Evolutionary conservation across 2,113 vertebrate genomes (phyloP).

Genomic region (Clarias batrachus): DNA sequence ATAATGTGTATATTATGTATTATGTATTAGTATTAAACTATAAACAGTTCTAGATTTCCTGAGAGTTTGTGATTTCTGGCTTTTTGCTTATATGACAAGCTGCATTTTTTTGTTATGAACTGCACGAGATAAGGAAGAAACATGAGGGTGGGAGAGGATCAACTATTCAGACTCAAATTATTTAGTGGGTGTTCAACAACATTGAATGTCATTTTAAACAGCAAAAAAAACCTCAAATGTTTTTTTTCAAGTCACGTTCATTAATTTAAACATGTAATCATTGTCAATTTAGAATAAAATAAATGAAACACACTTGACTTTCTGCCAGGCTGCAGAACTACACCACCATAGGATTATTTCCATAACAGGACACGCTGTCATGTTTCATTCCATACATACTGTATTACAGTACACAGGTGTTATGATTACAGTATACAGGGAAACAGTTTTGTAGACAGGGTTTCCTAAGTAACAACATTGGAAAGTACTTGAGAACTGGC

Average conservation of each 20-base stretch:
- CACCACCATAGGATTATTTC: neutral
- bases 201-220: neutral
- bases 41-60: neutral
- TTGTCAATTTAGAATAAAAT: neutral
- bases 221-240: neutral
- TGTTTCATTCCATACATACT: neutral
- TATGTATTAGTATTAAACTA: neutral
- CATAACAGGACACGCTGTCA: neutral
- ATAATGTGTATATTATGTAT: neutral
- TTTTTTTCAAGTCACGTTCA: neutral
- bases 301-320: neutral
- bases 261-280: neutral
- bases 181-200: neutral
- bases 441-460: neutral
- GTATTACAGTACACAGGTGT: neutral
- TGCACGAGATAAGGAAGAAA: neutral
- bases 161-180: neutral
- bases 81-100: neutral
- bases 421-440: conserved; percentile 6
- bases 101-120: neutral
- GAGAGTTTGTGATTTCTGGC: neutral
- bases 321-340: neutral
- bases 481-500: neutral
- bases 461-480: neutral
- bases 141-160: neutral